A percentile compares a stretch with the other conserved stretches of the same genome.
These are phyloP conservation scores for Amazonetta brasiliensis DNA, from an alignment of 2,797 vertebrate genomes.

Conservation along the genomic window DNA sequence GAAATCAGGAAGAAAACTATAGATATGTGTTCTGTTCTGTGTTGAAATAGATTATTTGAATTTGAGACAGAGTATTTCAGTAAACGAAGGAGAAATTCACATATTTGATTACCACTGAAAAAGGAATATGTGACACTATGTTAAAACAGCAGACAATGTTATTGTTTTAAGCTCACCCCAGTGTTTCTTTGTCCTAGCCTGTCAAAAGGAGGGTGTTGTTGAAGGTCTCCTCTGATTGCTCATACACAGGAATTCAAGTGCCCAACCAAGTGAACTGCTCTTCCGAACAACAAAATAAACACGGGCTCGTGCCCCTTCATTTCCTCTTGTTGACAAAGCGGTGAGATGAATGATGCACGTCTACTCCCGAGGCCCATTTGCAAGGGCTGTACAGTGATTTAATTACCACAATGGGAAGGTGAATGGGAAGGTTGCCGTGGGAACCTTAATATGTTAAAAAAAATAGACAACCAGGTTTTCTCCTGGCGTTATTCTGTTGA, in stretches of 20 bases:
- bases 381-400: neutral
- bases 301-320: neutral
- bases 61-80: neutral
- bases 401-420: neutral
- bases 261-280: neutral
- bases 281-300: neutral
- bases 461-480: neutral
- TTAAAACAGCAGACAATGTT: neutral
- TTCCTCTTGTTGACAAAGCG: neutral
- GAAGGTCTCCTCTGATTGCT: neutral
- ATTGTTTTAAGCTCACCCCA: neutral
- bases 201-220: neutral
- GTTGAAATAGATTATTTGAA: neutral
- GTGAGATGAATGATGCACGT: neutral
- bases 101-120: neutral
- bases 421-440: conserved; percentile 9
- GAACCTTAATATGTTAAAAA: neutral
- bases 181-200: neutral
- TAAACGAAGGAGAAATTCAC: neutral
- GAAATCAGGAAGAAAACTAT: neutral
- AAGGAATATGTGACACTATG: accelerated
- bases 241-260: neutral
- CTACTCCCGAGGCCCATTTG: neutral
- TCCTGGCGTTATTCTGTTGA: neutral
- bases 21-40: neutral